Evolutionary conservation across 2,888 invertebrate species (phyloP), one percentile per base, ranked within the genome.

Genomic region (Philonicus albiceps): DNA sequence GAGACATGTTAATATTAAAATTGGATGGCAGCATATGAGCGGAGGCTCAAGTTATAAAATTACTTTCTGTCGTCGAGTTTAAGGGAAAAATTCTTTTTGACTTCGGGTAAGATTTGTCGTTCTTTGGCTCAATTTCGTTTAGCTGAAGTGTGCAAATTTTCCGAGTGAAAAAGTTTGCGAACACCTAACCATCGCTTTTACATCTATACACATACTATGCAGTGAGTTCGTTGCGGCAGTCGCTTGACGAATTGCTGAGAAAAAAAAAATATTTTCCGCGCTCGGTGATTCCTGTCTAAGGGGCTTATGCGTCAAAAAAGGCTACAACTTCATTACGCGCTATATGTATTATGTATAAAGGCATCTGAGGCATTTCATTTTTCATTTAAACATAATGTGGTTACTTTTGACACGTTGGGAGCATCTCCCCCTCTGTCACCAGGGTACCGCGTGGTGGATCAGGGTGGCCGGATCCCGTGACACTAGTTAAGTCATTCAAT

Each of bases 331-430:
- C 87, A 87, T 87, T 87, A 87, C 81, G 31, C 49, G 64, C 76
- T 86, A 75, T 86, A 75, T 86, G 55, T 86, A 64, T 86, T 86
- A 86, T 86, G 86, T 86, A 86, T 78, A 86, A 53, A 78, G 43
- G 78, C 76, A 78, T 76, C 86, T 40, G 78, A 72, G 85, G 78
- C 85, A 88, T 88, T 87, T 88, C 88, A 88, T 88, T 88, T 88
- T 88, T 88, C 88, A 88, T 88, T 88, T 88, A 88, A 88, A 87
- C 86, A 87, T 89, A 88, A 89, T 89, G 87, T 86, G 88, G 89
- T 88, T 89, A 89, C 87, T 88, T 85, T 87, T 89, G 89, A 89
- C 89, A 89, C 87, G 88, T 88, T 89, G 86, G 87, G 88, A 87
- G 88, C 87, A 86, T 85, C 87, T 87, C 84, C 7, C 8, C 43